A percentile compares a stretch with the other conserved stretches of the same genome.
phyloP scores from a whole-genome alignment of 2,888 invertebrate genomes.

The Oscheius sp. region DNA sequence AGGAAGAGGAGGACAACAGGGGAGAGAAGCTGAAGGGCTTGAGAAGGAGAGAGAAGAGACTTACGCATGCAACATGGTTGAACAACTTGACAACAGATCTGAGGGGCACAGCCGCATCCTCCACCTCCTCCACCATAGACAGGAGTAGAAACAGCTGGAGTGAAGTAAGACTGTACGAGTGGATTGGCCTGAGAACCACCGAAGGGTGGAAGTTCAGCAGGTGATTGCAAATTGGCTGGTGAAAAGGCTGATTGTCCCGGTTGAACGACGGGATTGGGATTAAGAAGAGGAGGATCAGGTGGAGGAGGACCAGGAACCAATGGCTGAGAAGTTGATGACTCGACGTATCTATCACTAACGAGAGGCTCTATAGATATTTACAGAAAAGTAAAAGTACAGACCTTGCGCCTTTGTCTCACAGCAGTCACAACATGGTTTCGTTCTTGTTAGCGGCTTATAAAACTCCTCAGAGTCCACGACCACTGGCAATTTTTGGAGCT shows the following conservation, averaged over 20 bases:
- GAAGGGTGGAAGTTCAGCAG: not conserved
- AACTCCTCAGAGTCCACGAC: not conserved
- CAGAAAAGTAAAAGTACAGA: not conserved
- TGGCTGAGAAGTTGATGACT: not conserved
- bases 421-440: constrained; percentile 7
- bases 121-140: not conserved
- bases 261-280: not conserved
- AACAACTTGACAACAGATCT: constrained; percentile 13
- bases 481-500: constrained; percentile 1
- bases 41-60: not conserved
- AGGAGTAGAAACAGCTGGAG: not conserved
- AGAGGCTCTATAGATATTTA: constrained; percentile 5
- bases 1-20: constrained; percentile 31
- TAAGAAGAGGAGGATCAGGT: not conserved
- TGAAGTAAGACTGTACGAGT: constrained; percentile 6
- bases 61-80: constrained; percentile 21
- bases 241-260: not conserved
- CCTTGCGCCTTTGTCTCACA: too few species aligned
- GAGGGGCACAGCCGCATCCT: constrained; percentile 8
- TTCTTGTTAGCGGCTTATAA: not conserved
- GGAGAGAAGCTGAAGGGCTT: constrained; percentile 22
- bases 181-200: not conserved
- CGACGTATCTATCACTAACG: constrained; percentile 14
- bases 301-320: not conserved
- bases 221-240: not conserved